Evolutionary conservation across 2,888 invertebrate species (phyloP).

Genomic region (Hydropsyche betteni): DNA sequence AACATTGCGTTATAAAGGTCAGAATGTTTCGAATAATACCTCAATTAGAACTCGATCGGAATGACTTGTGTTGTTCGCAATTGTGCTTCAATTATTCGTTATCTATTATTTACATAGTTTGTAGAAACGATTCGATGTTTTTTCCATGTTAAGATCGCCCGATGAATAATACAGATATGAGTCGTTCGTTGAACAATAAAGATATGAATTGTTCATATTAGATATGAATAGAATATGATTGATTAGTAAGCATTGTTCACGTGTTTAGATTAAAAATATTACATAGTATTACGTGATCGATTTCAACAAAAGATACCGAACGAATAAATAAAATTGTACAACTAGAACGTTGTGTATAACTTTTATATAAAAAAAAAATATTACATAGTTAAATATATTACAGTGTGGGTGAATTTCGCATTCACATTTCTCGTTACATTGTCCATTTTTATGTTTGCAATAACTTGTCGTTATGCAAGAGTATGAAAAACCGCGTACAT

Average conservation of each 20-base stretch:
- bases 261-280: conserved; percentile 2
- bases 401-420: too few relatives aligned
- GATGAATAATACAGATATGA: too few relatives aligned
- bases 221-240: conserved; percentile 7
- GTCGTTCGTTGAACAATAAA: too few relatives aligned
- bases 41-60: too few relatives aligned
- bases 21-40: neutral
- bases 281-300: neutral
- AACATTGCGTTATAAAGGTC: conserved; percentile 87
- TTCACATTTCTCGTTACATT: too few relatives aligned
- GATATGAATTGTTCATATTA: neutral
- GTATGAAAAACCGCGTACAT: too few relatives aligned
- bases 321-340: too few relatives aligned
- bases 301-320: too few relatives aligned
- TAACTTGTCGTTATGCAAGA: too few relatives aligned
- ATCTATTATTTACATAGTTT: neutral
- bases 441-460: too few relatives aligned
- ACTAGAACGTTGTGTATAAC: too few relatives aligned
- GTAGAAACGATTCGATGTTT: conserved; percentile 2
- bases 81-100: neutral
- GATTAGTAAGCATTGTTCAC: neutral
- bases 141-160: neutral
- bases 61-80: neutral
- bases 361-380: neutral
- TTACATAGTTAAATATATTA: neutral